phyloP scores from a whole-genome alignment of 2,888 invertebrate species.

The Thereva nobilitata region DNA sequence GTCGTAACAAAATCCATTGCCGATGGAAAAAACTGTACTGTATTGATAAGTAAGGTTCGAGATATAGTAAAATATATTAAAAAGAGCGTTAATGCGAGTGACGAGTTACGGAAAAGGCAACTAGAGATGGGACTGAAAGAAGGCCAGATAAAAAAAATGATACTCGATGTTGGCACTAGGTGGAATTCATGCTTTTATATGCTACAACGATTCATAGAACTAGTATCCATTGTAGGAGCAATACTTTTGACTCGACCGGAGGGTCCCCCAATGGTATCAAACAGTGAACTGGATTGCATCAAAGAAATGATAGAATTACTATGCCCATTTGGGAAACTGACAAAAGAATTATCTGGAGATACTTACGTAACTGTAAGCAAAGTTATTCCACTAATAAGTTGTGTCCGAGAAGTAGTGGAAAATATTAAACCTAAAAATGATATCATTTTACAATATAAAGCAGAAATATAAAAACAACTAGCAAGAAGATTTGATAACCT shows the following conservation, averaged over 20 bases:
- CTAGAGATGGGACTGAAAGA: constrained; percentile 8
- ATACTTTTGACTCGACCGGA: constrained; percentile 25
- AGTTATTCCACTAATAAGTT: constrained; percentile 36
- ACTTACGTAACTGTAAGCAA: constrained; percentile 37
- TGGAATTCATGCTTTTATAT: constrained; percentile 45
- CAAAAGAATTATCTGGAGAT: constrained; percentile 34
- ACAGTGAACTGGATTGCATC: neutral
- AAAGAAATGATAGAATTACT: constrained; percentile 17
- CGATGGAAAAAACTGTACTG: constrained; percentile 22
- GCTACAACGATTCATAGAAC: constrained; percentile 35
- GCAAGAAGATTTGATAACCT: constrained; percentile 19
- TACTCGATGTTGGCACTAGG: constrained; percentile 32
- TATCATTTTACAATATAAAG: constrained; percentile 32
- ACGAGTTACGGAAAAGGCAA: constrained; percentile 6
- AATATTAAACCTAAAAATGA: constrained; percentile 21
- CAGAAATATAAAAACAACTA: constrained; percentile 25
- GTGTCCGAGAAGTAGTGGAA: constrained; percentile 29
- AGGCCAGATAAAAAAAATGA: neutral
- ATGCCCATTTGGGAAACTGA: constrained; percentile 33
- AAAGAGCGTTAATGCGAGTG: constrained; percentile 8
- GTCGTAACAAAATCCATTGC: constrained; percentile 29
- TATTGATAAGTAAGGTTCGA: neutral
- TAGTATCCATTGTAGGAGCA: constrained; percentile 27
- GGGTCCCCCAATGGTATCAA: constrained; percentile 26
- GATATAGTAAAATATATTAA: constrained; percentile 26